Evolutionary conservation across 2,113 vertebrate genomes (phyloP).

Genomic region (Cygnus atratus): DNA sequence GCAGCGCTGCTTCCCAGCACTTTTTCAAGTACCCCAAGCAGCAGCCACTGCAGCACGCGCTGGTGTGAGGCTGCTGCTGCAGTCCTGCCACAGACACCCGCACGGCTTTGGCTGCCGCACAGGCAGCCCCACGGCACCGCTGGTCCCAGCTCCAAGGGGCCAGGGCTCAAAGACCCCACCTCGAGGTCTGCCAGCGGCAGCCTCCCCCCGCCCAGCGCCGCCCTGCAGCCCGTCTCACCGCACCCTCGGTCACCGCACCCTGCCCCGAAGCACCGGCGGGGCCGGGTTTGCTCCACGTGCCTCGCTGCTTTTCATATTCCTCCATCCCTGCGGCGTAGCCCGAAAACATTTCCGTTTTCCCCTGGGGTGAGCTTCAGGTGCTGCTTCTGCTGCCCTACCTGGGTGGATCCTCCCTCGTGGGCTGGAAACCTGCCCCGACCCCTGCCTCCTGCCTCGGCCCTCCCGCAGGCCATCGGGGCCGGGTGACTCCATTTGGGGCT

Average conservation of each 20-base stretch:
- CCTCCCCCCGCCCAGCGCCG: accelerated
- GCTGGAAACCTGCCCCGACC: not conserved
- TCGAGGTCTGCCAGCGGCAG: not conserved
- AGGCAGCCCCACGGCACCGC: not conserved
- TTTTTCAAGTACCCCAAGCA: not conserved
- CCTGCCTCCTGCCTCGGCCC: not conserved
- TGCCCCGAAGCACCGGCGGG: too few species aligned
- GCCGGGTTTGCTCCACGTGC: not conserved
- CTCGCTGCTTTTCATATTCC: not conserved
- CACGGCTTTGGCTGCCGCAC: not conserved
- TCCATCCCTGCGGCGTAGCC: not conserved
- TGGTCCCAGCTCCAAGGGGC: too few species aligned
- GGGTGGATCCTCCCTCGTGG: not conserved
- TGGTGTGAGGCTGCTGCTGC: not conserved
- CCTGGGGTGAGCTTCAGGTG: not conserved
- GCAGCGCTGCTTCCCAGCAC: not conserved
- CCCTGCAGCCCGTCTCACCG: not conserved
- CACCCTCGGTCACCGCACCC: not conserved
- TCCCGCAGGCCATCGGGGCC: too few species aligned
- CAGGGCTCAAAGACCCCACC: not conserved
- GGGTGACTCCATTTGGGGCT: too few species aligned
- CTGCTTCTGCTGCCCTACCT: not conserved
- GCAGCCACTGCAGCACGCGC: not conserved
- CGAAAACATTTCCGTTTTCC: not conserved
- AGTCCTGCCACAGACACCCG: accelerated